Base-by-base conservation (phyloP, 2,113 vertebrate genomes). In the Empidonax alnorum region DNA sequence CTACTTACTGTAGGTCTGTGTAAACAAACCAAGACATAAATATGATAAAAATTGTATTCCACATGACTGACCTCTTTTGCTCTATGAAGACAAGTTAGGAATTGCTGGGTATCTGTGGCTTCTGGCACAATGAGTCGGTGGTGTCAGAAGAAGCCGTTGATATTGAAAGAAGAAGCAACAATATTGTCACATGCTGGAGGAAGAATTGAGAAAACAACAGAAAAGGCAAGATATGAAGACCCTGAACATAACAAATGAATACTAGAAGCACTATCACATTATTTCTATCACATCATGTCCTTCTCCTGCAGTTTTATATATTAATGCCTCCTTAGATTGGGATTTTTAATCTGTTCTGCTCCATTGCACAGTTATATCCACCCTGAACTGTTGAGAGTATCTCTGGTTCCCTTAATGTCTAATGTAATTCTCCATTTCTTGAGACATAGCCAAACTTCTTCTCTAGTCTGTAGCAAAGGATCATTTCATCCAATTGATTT, bases 261-360 rank as follows among this genome's bases (percentile, higher is more conserved):
- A 78, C 14, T 65, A 61, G 33, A 28, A 81, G 22, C 37, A 78
- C n/a, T 39, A 58, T 73, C 50, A 46, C 12, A 3, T 84, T 88
- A 81, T 81, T 90, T 91, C 77, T 92, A 78, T 76, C 47, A 47
- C 3, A 27, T 86, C 47, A 47, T 74, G 56, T 12, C 55, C 88
- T 88, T 78, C 44, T 90, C 9, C 49, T 78, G 41, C 41, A 82
- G 22, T 87, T 81, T 74, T 86, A 71, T 90, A 42, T 75, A 89
- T 90, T 90, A 94, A 93, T 95, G 52, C 73, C 75, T 94, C 59
- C 52, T 90, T 78, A 81, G 68, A n/a, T 80, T 84, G 44, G 55
- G 82, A 88, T 71, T 96, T 96, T 95, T 94, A 96, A 92, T 96
- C 92, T 94, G 76, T 93, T 96, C 79, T 87, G 76, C 90, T 96